Evolutionary conservation across 2,113 vertebrate species (phyloP).

Genomic region (Periophthalmodon schlosseri): DNA sequence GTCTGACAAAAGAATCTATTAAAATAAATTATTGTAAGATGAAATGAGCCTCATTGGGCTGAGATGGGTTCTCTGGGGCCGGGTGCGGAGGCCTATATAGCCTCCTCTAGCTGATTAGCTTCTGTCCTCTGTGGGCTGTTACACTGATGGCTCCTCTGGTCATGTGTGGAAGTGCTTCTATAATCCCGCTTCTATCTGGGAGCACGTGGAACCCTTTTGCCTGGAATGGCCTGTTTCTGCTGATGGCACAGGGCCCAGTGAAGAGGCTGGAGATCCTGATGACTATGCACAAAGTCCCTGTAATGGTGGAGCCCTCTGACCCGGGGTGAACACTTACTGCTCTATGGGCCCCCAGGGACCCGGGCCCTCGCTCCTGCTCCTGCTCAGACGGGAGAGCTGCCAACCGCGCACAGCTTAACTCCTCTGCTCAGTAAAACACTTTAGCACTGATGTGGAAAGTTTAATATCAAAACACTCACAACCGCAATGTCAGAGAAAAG

Average conservation of each 20-base stretch:
- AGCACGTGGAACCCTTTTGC: background rate
- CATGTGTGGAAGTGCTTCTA: background rate
- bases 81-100: background rate
- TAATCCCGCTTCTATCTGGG: background rate
- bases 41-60: background rate
- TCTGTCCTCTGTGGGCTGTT: background rate
- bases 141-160: background rate
- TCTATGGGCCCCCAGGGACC: background rate
- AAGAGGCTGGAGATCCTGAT: background rate
- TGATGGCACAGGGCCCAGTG: background rate
- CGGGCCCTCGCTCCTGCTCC: background rate
- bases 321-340: background rate
- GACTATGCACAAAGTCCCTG: background rate
- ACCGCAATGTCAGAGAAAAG: background rate
- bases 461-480: background rate
- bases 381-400: background rate
- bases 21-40: too few species aligned
- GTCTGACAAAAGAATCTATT: too few species aligned
- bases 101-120: background rate
- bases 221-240: background rate
- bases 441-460: background rate
- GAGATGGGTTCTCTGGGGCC: too few species aligned
- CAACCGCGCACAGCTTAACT: background rate
- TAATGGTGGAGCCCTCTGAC: background rate
- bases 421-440: background rate